Conservation (phyloP, 2,113 vertebrate genomes). For the Thamnaconus septentrionalis region DNA sequence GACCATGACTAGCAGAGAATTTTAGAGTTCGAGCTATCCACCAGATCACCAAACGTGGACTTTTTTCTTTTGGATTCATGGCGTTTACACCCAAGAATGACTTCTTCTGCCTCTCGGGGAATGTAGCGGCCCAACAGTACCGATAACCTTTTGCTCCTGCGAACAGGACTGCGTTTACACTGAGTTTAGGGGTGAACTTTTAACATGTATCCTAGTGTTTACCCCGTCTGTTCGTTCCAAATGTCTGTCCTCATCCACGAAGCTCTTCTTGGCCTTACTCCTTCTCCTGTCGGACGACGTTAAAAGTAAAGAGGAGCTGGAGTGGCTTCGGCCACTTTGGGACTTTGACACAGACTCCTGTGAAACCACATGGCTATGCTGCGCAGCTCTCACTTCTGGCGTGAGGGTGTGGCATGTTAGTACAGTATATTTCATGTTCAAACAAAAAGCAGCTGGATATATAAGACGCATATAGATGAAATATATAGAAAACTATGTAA, state of each 20-base stretch:
- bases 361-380: constrained; percentile 23
- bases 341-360: constrained; percentile 35
- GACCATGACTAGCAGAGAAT: too few relatives aligned
- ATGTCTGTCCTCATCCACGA: not conserved
- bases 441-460: constrained; percentile 64
- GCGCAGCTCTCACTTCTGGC: constrained; percentile 9
- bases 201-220: too few relatives aligned
- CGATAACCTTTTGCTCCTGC: too few relatives aligned
- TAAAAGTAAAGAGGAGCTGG: not conserved
- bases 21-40: too few relatives aligned
- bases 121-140: too few relatives aligned
- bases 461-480: constrained; percentile 40
- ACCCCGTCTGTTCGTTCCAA: not conserved
- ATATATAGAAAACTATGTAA: constrained; percentile 43
- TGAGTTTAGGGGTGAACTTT: too few relatives aligned
- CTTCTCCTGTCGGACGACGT: not conserved
- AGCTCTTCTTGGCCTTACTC: constrained; percentile 1
- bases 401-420: constrained; percentile 35
- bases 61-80: too few relatives aligned
- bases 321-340: constrained; percentile 15
- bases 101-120: too few relatives aligned
- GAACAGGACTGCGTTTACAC: too few relatives aligned
- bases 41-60: too few relatives aligned
- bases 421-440: constrained; percentile 52
- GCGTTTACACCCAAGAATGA: too few relatives aligned